phyloP scores from a whole-genome alignment of 2,113 vertebrate species.

The Hyla sarda region DNA sequence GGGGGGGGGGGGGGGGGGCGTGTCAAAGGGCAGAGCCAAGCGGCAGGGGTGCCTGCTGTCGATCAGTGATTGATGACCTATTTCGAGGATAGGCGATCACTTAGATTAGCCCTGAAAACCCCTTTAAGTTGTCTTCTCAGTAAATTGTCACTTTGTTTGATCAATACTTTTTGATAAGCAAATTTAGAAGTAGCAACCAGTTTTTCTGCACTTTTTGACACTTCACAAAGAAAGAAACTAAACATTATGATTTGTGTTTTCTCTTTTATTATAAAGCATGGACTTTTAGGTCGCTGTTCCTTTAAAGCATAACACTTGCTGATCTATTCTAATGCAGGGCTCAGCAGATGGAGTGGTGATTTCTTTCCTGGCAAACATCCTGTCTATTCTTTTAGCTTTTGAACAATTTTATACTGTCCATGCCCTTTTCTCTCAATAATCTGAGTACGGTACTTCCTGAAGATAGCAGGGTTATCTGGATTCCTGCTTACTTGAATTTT shows the following conservation, averaged over 20 bases:
- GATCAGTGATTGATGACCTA: no score
- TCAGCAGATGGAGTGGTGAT: neutral
- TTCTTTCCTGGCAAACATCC: neutral
- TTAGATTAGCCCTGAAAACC: no score
- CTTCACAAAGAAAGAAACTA: neutral
- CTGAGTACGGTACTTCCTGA: neutral
- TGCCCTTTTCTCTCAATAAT: neutral
- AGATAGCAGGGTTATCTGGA: neutral
- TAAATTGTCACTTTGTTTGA: neutral
- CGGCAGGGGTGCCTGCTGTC: no score
- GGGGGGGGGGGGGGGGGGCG: no score
- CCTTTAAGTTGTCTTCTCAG: neutral
- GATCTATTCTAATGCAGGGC: neutral
- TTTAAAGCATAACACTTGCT: neutral
- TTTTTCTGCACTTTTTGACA: neutral
- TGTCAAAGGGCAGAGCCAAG: no score
- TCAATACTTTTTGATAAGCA: no score
- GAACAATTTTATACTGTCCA: neutral
- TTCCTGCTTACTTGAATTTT: constrained; percentile 8
- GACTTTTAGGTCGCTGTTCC: neutral
- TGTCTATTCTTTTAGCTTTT: neutral
- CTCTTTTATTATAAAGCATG: neutral
- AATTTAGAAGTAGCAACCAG: neutral
- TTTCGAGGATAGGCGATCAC: no score
- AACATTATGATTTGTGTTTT: neutral